Conservation (phyloP, 2,797 vertebrate genomes). For the Halcyon smyrnensis region DNA sequence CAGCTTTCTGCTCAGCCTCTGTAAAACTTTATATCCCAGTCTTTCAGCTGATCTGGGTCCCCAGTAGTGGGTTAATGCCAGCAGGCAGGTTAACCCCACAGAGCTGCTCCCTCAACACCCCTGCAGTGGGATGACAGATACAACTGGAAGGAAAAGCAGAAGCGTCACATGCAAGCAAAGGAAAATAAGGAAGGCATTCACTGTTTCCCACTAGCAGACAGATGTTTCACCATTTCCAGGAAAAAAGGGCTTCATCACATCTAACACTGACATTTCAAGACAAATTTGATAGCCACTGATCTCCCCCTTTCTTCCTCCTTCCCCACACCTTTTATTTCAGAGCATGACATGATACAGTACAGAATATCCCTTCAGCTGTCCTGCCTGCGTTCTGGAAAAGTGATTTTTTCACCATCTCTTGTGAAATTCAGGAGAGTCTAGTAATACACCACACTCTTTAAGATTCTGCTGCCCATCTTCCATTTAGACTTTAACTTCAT, state of each 20-base stretch:
- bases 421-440: background rate
- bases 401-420: background rate
- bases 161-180: fast-evolving
- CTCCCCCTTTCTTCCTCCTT: background rate
- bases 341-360: fast-evolving
- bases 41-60: background rate
- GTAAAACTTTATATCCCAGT: background rate
- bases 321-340: background rate
- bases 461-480: background rate
- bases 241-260: background rate
- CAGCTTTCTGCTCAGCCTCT: background rate
- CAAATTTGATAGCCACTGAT: background rate
- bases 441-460: background rate
- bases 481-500: background rate
- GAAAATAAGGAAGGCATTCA: background rate
- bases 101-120: background rate
- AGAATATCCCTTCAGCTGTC: background rate
- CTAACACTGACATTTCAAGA: background rate
- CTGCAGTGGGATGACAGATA: background rate
- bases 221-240: background rate
- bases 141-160: background rate
- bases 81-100: background rate
- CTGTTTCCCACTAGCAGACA: background rate
- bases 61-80: background rate
- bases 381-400: background rate